phyloP scores from a whole-genome alignment of 2,797 vertebrate species.

The Acrossocheilus wenchowensis region DNA sequence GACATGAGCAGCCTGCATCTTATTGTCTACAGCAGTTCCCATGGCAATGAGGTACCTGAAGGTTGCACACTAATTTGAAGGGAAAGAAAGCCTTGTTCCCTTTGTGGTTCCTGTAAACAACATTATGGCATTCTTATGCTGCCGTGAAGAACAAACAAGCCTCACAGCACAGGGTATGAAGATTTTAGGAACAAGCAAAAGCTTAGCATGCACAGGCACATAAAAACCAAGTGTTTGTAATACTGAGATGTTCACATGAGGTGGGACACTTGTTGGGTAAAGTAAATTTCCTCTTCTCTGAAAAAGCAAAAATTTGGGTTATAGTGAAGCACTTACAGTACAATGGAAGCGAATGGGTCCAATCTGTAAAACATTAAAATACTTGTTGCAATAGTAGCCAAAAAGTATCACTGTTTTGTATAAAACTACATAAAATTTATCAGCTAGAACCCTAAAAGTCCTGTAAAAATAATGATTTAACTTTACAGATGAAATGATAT shows the following conservation, averaged over 20 bases:
- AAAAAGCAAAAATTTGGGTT: not conserved
- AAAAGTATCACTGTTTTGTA: not conserved
- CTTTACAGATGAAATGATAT: not conserved
- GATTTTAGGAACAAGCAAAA: not conserved
- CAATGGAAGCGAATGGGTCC: not conserved
- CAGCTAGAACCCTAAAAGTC: not conserved
- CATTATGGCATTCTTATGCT: not conserved
- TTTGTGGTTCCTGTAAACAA: not conserved
- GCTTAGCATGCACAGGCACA: not conserved
- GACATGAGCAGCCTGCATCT: slow-evolving; percentile 3
- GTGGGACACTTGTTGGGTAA: not conserved
- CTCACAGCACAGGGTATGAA: not conserved
- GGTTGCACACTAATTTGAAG: not conserved
- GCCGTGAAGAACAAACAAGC: not conserved
- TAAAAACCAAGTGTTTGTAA: not conserved
- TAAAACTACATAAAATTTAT: not conserved
- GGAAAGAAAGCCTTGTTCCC: not conserved
- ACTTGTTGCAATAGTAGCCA: not conserved
- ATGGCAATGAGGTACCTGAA: slow-evolving; percentile 35
- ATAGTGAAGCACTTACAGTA: not conserved
- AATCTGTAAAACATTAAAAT: not conserved
- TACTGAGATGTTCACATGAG: not conserved
- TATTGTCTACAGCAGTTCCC: slow-evolving; percentile 1
- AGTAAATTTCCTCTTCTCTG: not conserved
- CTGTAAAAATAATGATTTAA: not conserved